Base-by-base conservation (phyloP, 2,797 vertebrate species). In the Urocyon cinereoargenteus region DNA sequence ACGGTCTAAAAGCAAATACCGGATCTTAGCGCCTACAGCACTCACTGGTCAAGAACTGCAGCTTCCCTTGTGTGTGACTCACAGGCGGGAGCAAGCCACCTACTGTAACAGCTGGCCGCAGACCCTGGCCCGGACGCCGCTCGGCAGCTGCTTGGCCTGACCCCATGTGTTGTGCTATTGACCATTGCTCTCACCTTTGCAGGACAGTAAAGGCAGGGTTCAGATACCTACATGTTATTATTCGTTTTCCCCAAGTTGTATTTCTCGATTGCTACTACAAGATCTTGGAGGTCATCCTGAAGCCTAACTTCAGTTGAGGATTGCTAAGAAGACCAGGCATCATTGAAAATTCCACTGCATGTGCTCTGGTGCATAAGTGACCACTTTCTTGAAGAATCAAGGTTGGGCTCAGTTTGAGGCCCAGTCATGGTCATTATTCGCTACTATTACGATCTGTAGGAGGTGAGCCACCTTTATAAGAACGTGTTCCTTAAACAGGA, bases 1-100 rank as follows among this genome's bases (percentile, higher is more conserved):
- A 96, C 68, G 87, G 95, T 96, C 91, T 57, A 61, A 86, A 72
- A 19, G 53, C 92, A 86, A 91, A 97, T 84, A 62, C 92, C 6
- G 12, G 96, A 85, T 97, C 77, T 61, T 0, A 0, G 96, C 55
- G 83, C 94, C 98, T 97, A 79, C 97, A 72, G 96, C 6, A n/a
- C 94, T 87, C 6, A n/a, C 94, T 87, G 86, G 51, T 95, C 96
- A 59, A 86, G 94, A 92, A 68, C 91, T 53, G 94, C 3, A 26
- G 86, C 86, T 93, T 73, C 79, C 8, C 91, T 96, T 1, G 15
- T 4, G 2, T 11, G 83, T 98, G 97, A 98, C 96, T 98, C 96
- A 90, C 53, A 83, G 97, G 90, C 72, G 88, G 49, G 14, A 84
- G 82, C 73, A 68, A 97, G n/a, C n/a, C 96, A 70, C 3, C 55